Conservation (phyloP, 2,888 invertebrate species). For the Bimastos eiseni region DNA sequence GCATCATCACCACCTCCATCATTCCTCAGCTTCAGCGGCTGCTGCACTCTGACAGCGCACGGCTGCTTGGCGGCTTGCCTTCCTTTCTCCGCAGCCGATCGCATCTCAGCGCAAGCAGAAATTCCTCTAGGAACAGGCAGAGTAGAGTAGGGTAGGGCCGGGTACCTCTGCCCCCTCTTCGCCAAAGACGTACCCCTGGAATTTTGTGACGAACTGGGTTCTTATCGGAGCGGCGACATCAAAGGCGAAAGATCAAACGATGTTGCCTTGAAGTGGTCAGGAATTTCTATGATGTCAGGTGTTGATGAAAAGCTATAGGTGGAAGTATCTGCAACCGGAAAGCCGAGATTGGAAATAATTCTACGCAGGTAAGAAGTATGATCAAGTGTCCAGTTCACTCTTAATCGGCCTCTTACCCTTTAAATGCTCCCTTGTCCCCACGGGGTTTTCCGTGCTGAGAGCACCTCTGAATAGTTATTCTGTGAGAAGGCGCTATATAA, state of each 20-base stretch:
- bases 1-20: constrained; percentile 1
- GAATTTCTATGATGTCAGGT: not conserved
- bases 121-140: not conserved
- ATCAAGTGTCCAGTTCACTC: not conserved
- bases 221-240: not conserved
- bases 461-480: too few relatives aligned
- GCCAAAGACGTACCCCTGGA: not conserved
- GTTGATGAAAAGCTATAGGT: not conserved
- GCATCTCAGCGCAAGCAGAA: not conserved
- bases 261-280: not conserved
- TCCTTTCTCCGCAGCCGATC: not conserved
- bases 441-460: too few relatives aligned
- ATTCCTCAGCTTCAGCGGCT: not conserved
- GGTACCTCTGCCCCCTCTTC: too few relatives aligned
- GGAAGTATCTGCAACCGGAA: not conserved
- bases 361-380: constrained; percentile 5
- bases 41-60: not conserved
- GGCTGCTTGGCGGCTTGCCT: not conserved
- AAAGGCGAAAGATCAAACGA: not conserved
- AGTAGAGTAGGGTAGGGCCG: not conserved
- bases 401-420: too few relatives aligned
- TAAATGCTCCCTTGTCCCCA: too few relatives aligned
- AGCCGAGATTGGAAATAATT: not conserved
- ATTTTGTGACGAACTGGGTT: not conserved
- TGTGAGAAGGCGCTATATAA: too few relatives aligned